A percentile compares a stretch with the other conserved stretches of the same genome.
These are phyloP conservation scores for Drosophila willistoni DNA, from an alignment of 1,140 invertebrate species.

Conservation along the genomic window DNA sequence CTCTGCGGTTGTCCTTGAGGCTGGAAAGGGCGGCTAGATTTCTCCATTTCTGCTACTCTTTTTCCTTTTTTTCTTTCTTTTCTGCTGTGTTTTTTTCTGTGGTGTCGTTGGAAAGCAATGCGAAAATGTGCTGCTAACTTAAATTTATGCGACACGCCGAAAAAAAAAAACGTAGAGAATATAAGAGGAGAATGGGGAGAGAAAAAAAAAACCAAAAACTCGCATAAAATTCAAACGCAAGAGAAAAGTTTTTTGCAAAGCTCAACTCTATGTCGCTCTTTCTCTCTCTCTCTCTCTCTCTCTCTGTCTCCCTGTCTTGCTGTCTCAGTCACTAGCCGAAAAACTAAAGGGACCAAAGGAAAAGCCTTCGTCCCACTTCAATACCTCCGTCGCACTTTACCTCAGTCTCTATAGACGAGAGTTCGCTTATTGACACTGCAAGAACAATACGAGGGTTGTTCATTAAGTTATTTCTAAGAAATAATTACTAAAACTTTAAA, in stretches of 20 bases:
- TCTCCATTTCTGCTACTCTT: background rate
- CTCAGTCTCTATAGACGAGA: conserved; percentile 15
- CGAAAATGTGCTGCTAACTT: conserved; percentile 77
- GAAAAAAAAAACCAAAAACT: conserved; percentile 51
- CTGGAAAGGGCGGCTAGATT: conserved; percentile 2
- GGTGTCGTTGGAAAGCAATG: conserved; percentile 37
- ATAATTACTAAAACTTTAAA: too few species aligned
- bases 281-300: background rate
- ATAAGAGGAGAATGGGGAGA: conserved; percentile 5
- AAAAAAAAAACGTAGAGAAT: conserved; percentile 20
- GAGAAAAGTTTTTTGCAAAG: conserved; percentile 73
- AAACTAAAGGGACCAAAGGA: conserved; percentile 11
- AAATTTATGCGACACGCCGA: conserved; percentile 76
- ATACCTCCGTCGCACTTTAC: background rate
- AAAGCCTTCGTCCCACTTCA: conserved; percentile 2
- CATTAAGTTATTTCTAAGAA: background rate
- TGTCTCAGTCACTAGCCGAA: background rate
- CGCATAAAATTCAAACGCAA: conserved; percentile 78
- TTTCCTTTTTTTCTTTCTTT: background rate
- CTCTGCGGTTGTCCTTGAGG: conserved; percentile 77
- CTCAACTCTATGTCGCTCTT: conserved; percentile 48
- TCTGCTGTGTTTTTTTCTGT: background rate
- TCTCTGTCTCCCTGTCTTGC: too few species aligned
- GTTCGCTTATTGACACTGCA: conserved; percentile 4
- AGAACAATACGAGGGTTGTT: conserved; percentile 11